A percentile compares a stretch with the other conserved stretches of the same genome.
Evolutionary conservation across 1,140 invertebrate genomes (phyloP).

Genomic region (Vanessa tameamea): DNA sequence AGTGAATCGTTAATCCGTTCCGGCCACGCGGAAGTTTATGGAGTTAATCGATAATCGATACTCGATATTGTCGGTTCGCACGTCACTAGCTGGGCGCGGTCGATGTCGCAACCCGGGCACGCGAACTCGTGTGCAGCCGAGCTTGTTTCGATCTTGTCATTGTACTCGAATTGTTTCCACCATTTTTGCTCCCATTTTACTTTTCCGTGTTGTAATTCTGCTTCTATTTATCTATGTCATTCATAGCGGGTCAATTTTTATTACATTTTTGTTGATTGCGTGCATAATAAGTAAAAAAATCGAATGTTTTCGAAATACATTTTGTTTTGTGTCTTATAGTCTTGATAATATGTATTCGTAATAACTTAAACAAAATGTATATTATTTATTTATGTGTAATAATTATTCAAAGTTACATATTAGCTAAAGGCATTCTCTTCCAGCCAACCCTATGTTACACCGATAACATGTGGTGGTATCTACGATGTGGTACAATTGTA

Average conservation of each 20-base stretch:
- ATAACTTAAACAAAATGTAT: too few species aligned
- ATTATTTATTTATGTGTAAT: too few species aligned
- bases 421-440: too few species aligned
- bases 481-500: too few species aligned
- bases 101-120: conserved; percentile 68
- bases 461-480: too few species aligned
- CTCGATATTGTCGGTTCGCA: conserved; percentile 45
- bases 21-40: conserved; percentile 41
- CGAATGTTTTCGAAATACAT: too few species aligned
- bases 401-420: too few species aligned
- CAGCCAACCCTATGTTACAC: too few species aligned
- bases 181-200: conserved; percentile 49
- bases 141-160: conserved; percentile 58
- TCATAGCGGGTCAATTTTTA: background rate
- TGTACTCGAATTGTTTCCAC: conserved; percentile 51
- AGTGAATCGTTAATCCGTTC: conserved; percentile 12
- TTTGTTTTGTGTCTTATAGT: too few species aligned
- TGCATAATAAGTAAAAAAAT: too few species aligned
- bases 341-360: too few species aligned
- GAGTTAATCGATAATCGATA: conserved; percentile 41
- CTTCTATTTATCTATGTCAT: conserved; percentile 18
- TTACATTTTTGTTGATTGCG: background rate
- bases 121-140: conserved; percentile 60
- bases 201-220: conserved; percentile 46
- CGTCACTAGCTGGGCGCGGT: conserved; percentile 69